Evolutionary conservation across 2,888 invertebrate species (phyloP), one percentile per base, ranked within the genome.

Genomic region (Ornithoptera priamus): DNA sequence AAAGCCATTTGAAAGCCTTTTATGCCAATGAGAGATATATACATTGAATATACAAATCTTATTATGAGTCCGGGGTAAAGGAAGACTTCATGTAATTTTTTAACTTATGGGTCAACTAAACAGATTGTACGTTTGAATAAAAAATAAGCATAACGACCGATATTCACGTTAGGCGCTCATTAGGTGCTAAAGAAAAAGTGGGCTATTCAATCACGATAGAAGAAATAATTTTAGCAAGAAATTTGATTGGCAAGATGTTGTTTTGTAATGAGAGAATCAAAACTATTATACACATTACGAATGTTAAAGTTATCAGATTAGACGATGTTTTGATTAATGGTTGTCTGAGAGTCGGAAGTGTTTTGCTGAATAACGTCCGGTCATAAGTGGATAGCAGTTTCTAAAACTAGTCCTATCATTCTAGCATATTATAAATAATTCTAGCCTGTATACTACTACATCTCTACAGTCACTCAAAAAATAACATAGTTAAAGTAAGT

Each of bases 361-460:
- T 84, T 83, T 71, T 79, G 91, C 88, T 83, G 83, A 81, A 78
- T 90, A 88, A 91, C 78, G 77, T 91, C 91, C 91, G 89, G 79
- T 73, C 75, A 75, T 85, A 89, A 91, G 89, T 89, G 89, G 89
- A 87, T 87, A 83, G 85, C 78, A 73, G 80, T 60, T 57, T 76
- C 76, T 75, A 72, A 70, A 76, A 79, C 80, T 78, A 78, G 71
- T 68, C 64, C 50, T 70, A 74, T 76, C 75, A 75, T 71, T 71
- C 66, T 65, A 60, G 70, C 72, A 67, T 70, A 69, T 70, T 67
- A 72, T 22, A 74, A 73, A 77, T 73, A 70, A 74, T 71, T 68
- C 63, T 30, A 30, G 30, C 30, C 62, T 66, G 70, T 74, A 74
- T 74, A 76, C 65, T 5, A 15, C 17, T 50, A 50, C 15, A 50